Percentiles rank a stretch among this genome's conserved stretches.
Evolutionary conservation across 2,113 vertebrate genomes (phyloP).

Genomic region (Toxotes chatareus): DNA sequence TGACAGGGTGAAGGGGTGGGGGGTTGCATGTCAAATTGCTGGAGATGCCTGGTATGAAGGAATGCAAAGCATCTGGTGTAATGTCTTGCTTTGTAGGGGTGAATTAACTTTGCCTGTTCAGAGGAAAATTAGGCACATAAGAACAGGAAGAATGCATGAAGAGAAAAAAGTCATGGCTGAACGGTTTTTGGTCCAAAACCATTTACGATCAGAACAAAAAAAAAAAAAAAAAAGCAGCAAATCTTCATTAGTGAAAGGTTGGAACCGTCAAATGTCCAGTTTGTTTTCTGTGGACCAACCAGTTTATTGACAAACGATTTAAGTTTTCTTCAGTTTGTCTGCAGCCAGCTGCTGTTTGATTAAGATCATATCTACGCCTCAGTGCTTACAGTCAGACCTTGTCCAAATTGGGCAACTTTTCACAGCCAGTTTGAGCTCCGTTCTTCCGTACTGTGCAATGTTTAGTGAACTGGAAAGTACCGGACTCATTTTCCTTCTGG

Average conservation of each 20-base stretch:
- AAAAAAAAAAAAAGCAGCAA: neutral
- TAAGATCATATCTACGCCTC: neutral
- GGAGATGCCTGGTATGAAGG: slow-evolving; percentile 22
- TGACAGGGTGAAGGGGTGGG: neutral
- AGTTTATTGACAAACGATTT: no score
- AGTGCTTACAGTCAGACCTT: neutral
- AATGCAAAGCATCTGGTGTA: slow-evolving; percentile 42
- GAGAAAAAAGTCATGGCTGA: no score
- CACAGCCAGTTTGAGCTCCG: neutral
- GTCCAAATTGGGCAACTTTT: neutral
- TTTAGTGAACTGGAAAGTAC: slow-evolving; percentile 23
- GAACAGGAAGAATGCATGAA: neutral
- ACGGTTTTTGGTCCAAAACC: no score
- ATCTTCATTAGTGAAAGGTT: neutral
- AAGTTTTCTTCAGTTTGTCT: neutral
- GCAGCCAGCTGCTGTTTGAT: neutral
- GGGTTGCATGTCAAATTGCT: slow-evolving; percentile 29
- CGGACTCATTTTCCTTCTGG: neutral
- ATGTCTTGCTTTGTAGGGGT: slow-evolving; percentile 9
- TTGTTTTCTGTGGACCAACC: no score
- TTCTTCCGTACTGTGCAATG: neutral
- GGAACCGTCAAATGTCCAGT: neutral
- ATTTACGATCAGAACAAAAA: no score
- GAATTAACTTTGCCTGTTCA: neutral
- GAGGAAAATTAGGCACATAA: neutral